phyloP scores from a whole-genome alignment of 2,797 vertebrate genomes.

The Coendou prehensilis region DNA sequence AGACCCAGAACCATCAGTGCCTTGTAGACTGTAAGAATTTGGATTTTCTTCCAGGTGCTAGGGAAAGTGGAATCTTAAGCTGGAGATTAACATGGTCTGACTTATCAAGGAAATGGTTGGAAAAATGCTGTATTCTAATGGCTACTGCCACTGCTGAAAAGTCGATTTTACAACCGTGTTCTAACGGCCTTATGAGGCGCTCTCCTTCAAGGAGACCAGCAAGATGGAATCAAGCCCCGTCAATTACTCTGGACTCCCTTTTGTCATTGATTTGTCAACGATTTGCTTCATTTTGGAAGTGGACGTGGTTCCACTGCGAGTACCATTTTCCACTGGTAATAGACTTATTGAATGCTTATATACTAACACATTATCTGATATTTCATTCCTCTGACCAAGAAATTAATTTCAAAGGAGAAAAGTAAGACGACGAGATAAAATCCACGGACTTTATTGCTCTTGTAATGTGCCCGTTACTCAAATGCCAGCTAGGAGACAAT shows the following conservation, averaged over 20 bases:
- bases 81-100: neutral
- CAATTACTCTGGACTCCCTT: constrained; percentile 22
- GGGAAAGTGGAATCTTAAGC: neutral
- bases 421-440: neutral
- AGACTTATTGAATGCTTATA: neutral
- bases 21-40: neutral
- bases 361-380: neutral
- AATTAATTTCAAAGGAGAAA: neutral
- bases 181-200: neutral
- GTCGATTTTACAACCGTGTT: neutral
- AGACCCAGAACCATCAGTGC: neutral
- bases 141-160: constrained; percentile 9
- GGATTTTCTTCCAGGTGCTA: constrained; percentile 46
- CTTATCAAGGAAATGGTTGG: neutral
- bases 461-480: neutral
- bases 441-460: neutral
- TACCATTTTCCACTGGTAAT: neutral
- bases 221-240: neutral
- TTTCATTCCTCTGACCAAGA: neutral
- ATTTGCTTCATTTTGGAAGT: constrained; percentile 27
- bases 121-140: neutral
- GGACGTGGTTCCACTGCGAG: constrained; percentile 8
- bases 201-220: neutral
- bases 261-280: neutral
- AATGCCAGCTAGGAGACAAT: neutral